Percentiles rank a stretch among this genome's conserved stretches.
Evolutionary conservation across 1,140 invertebrate species (phyloP).

Genomic region (Meloidogyne hapla): DNA sequence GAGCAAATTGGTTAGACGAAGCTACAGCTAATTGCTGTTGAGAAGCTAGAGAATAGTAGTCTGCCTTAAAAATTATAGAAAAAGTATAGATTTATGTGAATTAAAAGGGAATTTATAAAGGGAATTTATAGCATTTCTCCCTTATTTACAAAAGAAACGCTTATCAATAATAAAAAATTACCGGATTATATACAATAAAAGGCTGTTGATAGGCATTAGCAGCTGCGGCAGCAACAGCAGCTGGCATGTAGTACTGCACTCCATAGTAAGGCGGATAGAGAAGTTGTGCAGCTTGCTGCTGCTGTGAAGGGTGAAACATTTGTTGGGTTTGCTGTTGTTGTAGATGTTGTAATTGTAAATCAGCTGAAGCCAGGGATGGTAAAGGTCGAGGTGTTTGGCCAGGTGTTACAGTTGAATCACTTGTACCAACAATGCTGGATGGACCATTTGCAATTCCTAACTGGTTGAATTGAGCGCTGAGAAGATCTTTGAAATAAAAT

Average conservation of each 20-base stretch:
- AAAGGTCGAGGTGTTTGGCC: background rate
- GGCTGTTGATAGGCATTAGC: background rate
- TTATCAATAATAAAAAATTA: background rate
- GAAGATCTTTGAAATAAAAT: background rate
- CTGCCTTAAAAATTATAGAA: background rate
- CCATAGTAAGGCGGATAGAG: background rate
- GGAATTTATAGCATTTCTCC: too few relatives aligned
- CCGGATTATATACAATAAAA: constrained; percentile 5
- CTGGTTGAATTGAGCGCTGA: background rate
- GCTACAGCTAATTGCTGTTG: background rate
- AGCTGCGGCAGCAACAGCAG: background rate
- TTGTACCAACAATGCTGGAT: background rate
- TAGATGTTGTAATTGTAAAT: background rate
- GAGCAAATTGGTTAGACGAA: background rate
- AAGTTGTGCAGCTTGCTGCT: background rate
- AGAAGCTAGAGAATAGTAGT: constrained; percentile 5
- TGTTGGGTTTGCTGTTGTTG: background rate
- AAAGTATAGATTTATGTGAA: background rate
- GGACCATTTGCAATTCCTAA: background rate
- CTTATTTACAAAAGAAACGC: too few relatives aligned
- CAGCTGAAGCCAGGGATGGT: background rate
- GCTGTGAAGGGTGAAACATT: background rate
- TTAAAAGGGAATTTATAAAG: too few relatives aligned
- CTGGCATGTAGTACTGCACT: background rate
- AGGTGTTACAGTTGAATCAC: background rate